phyloP scores from a whole-genome alignment of 2,113 vertebrate genomes.

The Isurus oxyrinchus region DNA sequence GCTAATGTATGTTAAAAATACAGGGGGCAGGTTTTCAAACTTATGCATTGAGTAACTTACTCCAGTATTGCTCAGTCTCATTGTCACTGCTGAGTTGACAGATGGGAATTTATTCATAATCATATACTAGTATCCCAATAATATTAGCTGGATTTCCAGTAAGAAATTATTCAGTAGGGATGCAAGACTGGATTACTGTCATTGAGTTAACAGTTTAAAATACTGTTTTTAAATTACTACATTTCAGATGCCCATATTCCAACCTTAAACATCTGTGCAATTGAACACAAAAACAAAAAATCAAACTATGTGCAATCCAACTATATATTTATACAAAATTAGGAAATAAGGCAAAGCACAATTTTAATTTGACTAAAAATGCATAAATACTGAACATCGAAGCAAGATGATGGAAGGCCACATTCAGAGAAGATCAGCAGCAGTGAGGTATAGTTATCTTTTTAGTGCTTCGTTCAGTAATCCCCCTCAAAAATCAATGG shows the following conservation, averaged over 20 bases:
- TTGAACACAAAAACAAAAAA: constrained; percentile 29
- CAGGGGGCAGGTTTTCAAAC: background rate
- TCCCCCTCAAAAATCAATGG: background rate
- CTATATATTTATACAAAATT: constrained; percentile 23
- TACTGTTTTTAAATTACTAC: background rate
- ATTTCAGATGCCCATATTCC: constrained; percentile 12
- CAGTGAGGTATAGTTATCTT: background rate
- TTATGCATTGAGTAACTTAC: background rate
- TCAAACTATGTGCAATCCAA: background rate
- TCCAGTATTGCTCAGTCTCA: background rate
- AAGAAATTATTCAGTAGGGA: background rate
- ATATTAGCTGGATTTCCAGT: background rate
- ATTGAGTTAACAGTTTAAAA: background rate
- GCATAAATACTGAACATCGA: constrained; percentile 8
- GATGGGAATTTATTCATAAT: background rate
- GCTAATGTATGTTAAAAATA: background rate
- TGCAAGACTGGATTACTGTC: background rate
- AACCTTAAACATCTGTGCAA: constrained; percentile 21
- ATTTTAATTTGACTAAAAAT: constrained; percentile 12
- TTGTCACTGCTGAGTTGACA: background rate
- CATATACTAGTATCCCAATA: background rate
- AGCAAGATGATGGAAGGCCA: constrained; percentile 7
- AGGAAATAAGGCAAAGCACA: constrained; percentile 15
- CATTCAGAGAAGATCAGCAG: constrained; percentile 16
- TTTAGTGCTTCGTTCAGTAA: background rate